Evolutionary conservation across 2,113 vertebrate genomes (phyloP), one percentile per base, ranked within the genome.

Genomic region (Aix galericulata): DNA sequence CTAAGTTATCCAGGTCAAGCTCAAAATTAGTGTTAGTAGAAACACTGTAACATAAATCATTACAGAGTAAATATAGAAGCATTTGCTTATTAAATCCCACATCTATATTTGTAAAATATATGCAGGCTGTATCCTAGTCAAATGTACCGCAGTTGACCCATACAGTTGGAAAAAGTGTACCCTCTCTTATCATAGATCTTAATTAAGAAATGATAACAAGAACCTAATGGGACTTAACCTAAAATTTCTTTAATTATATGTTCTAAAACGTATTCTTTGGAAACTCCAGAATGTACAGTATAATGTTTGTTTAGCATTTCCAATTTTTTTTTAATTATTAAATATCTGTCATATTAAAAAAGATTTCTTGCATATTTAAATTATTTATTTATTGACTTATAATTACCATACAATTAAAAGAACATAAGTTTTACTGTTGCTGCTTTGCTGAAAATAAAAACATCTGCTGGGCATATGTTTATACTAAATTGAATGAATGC

Each of bases 391-490:
- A 95, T 93, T 91, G 83, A 96, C 85, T 86, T 90, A 82, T 90
- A 98, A 98, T 96, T 97, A 96, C 66, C 55, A 82, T 67, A 92
- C 48, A 98, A 97, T 97, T 98, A 96, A 96, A 96, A 93, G 42
- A 96, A 95, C 38, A 92, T 95, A 93, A 95, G 96, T 68, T 94
- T 96, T 95, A 97, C 88, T 96, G 83, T 55, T 91, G 73, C 34
- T 95, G 83, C 63, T 94, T 95, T 97, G 82, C 58, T 88, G 86
- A 94, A 97, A 97, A 95, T 86, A 97, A 96, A 96, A 96, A 95
- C 96, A 98, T 98, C 95, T 98, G 97, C 62, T 89, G 56, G 86
- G 80, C 96, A 98, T 89, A 97, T 97, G 95, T 89, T 97, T 94
- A 89, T 62, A 95, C 66, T 91, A 95, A 75, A 95, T 73, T 31